Base-by-base conservation (phyloP, 2,888 invertebrate genomes). In the Euclidia mi region DNA sequence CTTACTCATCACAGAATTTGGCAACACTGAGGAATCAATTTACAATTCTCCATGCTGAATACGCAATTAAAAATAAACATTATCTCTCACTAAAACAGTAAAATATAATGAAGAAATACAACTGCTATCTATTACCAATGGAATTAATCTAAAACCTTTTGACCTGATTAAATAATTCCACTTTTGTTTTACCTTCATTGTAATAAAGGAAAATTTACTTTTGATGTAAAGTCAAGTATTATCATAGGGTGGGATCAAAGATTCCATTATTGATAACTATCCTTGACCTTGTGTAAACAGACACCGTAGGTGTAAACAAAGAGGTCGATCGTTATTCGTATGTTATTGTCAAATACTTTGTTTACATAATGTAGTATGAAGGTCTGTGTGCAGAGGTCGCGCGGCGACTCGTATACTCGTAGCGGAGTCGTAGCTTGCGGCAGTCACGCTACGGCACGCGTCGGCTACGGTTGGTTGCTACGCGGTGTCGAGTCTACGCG, bases 361-460 rank as follows among this genome's bases (percentile, higher is more conserved):
- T 91, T 91, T 91, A 89, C 87, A 88, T 88, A 88, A 90, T 87
- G 83, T 84, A 79, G 67, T 71, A 68, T 74, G 81, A 82, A 82
- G 83, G 84, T 88, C 84, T 79, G 63, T 80, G 51, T 44, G 64
- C 34, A 52, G 57, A 66, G 74, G 78, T 73, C 76, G 78, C 61
- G 62, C 38, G 40, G 70, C 72, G 49, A 71, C 32, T 44, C 79
- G 71, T 69, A 67, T 73, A 46, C 50, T 67, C 76, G 81, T 79
- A 76, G 80, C 72, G 49, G 50, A 59, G 58, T 69, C 81, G 85
- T 82, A 82, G 85, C 76, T 79, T 84, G 89, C 91, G 91, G 89
- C 91, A 93, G 94, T 94, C 91, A 89, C 91, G 92, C 90, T 88
- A 89, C 82, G 73, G 84, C 87, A 72, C 78, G 76, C 75, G 81